A percentile compares a stretch with the other conserved stretches of the same genome.
These are phyloP conservation scores for Nasonia longicornis DNA, from an alignment of 1,140 invertebrate species.

Conservation along the genomic window DNA sequence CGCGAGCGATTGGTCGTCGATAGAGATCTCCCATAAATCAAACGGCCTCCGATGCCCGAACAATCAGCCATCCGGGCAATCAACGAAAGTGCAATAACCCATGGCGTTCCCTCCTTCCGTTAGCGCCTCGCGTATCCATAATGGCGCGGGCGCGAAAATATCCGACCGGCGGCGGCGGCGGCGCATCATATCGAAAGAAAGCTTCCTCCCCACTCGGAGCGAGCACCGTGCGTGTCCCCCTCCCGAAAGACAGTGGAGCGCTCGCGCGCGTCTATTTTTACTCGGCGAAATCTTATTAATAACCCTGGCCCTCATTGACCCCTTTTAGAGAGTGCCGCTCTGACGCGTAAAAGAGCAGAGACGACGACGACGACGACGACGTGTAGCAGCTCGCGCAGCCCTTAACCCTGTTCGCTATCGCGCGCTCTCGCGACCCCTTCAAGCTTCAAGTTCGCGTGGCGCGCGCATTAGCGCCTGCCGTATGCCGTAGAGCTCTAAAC, in stretches of 20 bases:
- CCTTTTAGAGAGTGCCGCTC: conserved; percentile 37
- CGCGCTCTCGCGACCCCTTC: conserved; percentile 25
- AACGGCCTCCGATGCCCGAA: background rate
- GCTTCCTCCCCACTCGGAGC: background rate
- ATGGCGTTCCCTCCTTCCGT: background rate
- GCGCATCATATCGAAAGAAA: conserved; percentile 17
- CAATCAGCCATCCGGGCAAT: background rate
- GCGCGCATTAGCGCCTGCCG: conserved; percentile 12
- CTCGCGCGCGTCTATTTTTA: conserved; percentile 35
- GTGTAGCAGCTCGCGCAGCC: conserved; percentile 24
- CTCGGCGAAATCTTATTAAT: conserved; percentile 41
- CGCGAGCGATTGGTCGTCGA: no score
- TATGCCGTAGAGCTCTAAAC: background rate
- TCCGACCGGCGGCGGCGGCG: background rate
- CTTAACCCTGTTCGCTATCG: conserved; percentile 45
- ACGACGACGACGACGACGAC: background rate
- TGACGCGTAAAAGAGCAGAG: conserved; percentile 5
- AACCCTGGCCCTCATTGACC: conserved; percentile 46
- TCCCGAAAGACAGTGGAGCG: background rate
- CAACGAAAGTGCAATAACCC: conserved; percentile 38
- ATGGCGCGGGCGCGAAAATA: conserved; percentile 22
- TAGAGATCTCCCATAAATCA: no score
- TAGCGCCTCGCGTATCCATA: conserved; percentile 6
- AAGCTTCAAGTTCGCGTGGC: conserved; percentile 46
- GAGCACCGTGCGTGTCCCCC: background rate